Evolutionary conservation across 2,888 invertebrate species (phyloP), one percentile per base, ranked within the genome.

Genomic region (Calliphora vomitoria): DNA sequence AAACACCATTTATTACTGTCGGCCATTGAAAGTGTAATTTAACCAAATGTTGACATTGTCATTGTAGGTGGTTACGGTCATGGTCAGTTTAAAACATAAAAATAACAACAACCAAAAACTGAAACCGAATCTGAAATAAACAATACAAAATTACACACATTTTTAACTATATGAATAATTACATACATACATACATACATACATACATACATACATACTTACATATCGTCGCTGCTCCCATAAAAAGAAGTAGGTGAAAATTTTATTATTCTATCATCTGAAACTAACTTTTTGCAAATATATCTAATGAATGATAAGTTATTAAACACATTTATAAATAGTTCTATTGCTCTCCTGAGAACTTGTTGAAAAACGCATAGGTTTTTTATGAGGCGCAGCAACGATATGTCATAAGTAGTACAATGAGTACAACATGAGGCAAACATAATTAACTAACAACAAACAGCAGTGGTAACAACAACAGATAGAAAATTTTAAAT

Each of bases 21-120:
- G 78, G 31, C n/a, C 69, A 82, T 78, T 81, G 62, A 80, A 79
- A 64, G 84, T 68, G 72, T 78, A 74, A 79, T 74, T 60, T 50
- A 72, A 44, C 85, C 85, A 85, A 85, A 85, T 80, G 53, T 68
- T 78, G 76, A 84, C 84, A 81, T 87, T 81, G 78, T 50, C 64
- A 60, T 53, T 84, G 81, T 53, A 75, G 60, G 71, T 66, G 66
- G 87, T 62, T 72, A 82, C 44, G 72, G 66, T 80, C 83, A 87
- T 62, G 84, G 87, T 62, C 87, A 87, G 47, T 55, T 35, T 78
- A 66, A 62, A 74, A 72, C 58, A 47, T 72, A 72, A 53, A 11
- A 41, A 66, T 13, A 31, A 55, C 5, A 38, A 72, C 50, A 62
- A 72, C 58, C 58, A 75, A 50, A 44, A 44, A 11, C 11, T 13